Evolutionary conservation across 2,797 vertebrate species (phyloP).

Genomic region (Halcyon leucocephala): DNA sequence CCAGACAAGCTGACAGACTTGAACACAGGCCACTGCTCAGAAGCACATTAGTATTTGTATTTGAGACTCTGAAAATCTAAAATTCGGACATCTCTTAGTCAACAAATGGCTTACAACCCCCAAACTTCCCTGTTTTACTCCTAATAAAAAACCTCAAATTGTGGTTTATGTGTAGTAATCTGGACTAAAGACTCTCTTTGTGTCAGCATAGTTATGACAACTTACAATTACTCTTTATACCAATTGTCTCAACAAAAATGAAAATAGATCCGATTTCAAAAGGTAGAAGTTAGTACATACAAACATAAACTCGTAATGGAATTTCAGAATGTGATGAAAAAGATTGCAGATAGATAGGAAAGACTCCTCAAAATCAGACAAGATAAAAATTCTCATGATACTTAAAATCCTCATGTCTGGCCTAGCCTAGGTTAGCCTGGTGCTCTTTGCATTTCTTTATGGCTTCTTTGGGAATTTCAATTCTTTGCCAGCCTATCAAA

Average conservation of each 20-base stretch:
- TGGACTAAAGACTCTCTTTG: not conserved
- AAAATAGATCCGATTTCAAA: not conserved
- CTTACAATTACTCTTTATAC: not conserved
- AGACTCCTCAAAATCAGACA: not conserved
- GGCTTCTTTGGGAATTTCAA: not conserved
- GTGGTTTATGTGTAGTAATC: not conserved
- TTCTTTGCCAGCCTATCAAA: not conserved
- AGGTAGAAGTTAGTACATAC: not conserved
- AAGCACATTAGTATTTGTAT: not conserved
- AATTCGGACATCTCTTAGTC: not conserved
- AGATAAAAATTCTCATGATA: not conserved
- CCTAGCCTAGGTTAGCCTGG: not conserved
- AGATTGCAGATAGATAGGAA: not conserved
- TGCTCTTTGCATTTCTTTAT: not conserved
- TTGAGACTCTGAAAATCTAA: not conserved
- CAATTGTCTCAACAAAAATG: not conserved
- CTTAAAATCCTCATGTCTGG: not conserved
- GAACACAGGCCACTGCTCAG: not conserved
- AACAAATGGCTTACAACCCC: not conserved
- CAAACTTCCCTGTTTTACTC: not conserved
- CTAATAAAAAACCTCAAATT: fast-evolving
- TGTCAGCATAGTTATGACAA: not conserved
- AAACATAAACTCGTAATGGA: not conserved
- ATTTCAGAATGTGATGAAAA: not conserved
- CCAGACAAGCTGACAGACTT: not conserved